Base-by-base conservation (phyloP, 1,140 invertebrate species). In the Globodera ellingtonae region DNA sequence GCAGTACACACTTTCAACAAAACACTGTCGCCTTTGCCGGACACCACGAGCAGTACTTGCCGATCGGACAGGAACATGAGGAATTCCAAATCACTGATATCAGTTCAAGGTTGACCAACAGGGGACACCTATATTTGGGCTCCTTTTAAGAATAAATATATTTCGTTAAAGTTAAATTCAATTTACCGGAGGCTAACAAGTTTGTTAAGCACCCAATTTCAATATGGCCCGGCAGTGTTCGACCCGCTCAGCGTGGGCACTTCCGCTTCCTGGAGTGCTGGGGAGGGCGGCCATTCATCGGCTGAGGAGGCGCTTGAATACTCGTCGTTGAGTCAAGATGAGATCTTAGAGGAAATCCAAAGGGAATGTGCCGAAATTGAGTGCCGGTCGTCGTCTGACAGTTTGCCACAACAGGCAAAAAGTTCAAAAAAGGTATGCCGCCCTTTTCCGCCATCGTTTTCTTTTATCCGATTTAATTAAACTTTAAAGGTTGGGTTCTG, bases 341-440 rank as follows among this genome's bases (percentile, higher is more conserved):
- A 83, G 62, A 84, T 84, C 59, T 77, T 67, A 18, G 80, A 84
- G 73, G 80, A 84, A 70, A 84, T 84, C 56, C 79, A 78, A 69
- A 72, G 84, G 35, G 83, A 84, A 76, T 82, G 81, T 67, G 83
- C 79, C 44, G 83, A 84, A 66, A 82, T 84, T 73, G 83, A 84
- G 24, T 72, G 82, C 9, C 48, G 67, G n/a, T 83, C 82, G 10
- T 50, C 71, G 6, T 84, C 82, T 3, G 77, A 78, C 48, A 65
- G 48, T 46, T 65, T 72, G 47, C 18, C 70, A 35, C 35, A 35
- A 2, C 18, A 80, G 70, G 52, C 21, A 6, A 24, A 35, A 44
- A n/a, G 15, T 13, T 47, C n/a, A 24, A 44, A 82, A 10, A 35
- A 35, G 35, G 35, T 35, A 2, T 35, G 35, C 35, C 35, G 35